phyloP scores from a whole-genome alignment of 2,797 vertebrate species.

The Coluber constrictor region DNA sequence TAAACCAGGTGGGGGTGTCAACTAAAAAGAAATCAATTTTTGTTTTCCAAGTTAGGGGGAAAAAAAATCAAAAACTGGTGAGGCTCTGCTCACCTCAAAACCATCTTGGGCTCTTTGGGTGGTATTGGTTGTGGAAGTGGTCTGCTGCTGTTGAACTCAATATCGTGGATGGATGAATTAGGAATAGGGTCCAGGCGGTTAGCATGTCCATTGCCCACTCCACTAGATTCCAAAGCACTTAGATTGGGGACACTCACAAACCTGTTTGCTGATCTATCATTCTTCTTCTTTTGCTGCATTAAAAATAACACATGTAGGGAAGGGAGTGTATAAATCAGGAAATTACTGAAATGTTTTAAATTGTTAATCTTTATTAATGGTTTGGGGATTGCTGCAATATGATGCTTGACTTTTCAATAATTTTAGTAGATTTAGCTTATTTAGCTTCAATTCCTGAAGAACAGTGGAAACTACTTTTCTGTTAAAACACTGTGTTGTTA shows the following conservation, averaged over 20 bases:
- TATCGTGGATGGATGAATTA: conserved; percentile 95
- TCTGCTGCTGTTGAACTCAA: conserved; percentile 98
- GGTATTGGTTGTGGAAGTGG: conserved; percentile 93
- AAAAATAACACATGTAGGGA: conserved; percentile 75
- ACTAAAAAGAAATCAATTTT: conserved; percentile 55
- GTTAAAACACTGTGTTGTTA: not conserved
- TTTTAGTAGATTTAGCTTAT: not conserved
- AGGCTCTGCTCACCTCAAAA: conserved; percentile 96
- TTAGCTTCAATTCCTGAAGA: not conserved
- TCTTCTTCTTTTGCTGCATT: conserved; percentile 99
- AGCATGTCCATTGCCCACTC: conserved; percentile 84
- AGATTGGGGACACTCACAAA: conserved; percentile 97
- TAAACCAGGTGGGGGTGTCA: conserved; percentile 38
- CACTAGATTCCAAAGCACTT: conserved; percentile 91
- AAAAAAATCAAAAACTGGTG: conserved; percentile 60
- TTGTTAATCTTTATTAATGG: conserved; percentile 29
- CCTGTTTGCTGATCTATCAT: conserved; percentile 93
- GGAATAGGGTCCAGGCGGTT: conserved; percentile 94
- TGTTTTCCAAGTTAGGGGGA: conserved; percentile 60
- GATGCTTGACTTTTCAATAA: not conserved
- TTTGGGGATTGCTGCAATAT: conserved; percentile 20
- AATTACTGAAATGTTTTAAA: not conserved
- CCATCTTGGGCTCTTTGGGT: conserved; percentile 96
- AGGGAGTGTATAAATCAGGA: conserved; percentile 55
- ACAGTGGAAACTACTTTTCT: not conserved